These are phyloP conservation scores for Sylvia atricapilla DNA, from an alignment of 2,113 vertebrate species.

Conservation along the genomic window DNA sequence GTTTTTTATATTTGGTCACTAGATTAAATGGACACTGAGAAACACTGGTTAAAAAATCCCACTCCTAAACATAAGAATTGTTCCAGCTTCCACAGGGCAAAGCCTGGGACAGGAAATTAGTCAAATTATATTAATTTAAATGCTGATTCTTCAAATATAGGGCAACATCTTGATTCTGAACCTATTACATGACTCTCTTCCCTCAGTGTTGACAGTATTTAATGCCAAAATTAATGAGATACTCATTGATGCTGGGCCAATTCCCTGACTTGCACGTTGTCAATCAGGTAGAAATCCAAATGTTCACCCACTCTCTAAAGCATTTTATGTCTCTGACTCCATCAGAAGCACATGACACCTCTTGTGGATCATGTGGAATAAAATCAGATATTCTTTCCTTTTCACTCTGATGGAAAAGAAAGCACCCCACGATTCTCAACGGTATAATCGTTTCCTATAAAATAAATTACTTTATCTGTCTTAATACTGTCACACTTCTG, in stretches of 20 bases:
- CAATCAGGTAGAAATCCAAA: conserved; percentile 57
- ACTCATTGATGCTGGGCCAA: conserved; percentile 6
- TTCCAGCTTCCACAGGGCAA: neutral
- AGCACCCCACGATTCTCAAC: neutral
- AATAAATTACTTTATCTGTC: conserved; percentile 60
- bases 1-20: neutral
- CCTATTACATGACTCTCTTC: neutral
- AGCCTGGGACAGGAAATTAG: neutral
- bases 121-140: neutral
- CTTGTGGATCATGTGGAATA: conserved; percentile 1
- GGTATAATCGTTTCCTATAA: conserved; percentile 45
- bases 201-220: neutral
- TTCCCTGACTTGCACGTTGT: conserved; percentile 23
- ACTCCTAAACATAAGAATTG: neutral
- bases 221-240: conserved; percentile 15
- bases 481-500: conserved; percentile 53
- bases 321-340: conserved; percentile 13
- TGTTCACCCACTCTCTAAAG: conserved; percentile 25
- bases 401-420: neutral
- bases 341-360: conserved; percentile 6
- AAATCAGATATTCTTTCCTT: neutral
- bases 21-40: neutral
- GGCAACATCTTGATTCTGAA: neutral
- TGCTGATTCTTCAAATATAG: neutral
- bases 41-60: neutral